Base-by-base conservation (phyloP, 2,113 vertebrate species). In the Larimichthys crocea region DNA sequence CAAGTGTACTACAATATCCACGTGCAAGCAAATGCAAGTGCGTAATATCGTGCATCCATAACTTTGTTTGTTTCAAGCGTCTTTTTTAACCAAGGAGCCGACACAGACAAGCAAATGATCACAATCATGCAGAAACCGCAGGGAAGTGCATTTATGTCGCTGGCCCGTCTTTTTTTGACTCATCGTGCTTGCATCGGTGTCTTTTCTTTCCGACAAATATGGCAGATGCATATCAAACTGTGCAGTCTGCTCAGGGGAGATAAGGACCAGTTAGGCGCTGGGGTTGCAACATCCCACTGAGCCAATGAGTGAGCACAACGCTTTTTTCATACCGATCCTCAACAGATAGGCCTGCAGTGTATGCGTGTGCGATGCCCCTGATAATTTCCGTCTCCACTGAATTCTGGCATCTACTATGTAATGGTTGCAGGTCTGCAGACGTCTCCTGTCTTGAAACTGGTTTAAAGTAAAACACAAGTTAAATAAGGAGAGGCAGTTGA, bases 181-280 rank as follows among this genome's bases (percentile, higher is more conserved):
- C 91, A 94, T 94, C 84, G 67, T 78, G 81, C 87, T 89, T 88
- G 87, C 92, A 82, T 88, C 81, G 83, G 91, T 93, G 92, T 93
- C 89, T 95, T 92, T 94, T 93, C 93, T 95, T 93, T 94, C 92
- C 86, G 89, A 95, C 93, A 92, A 92, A 94, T 94, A 94, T 94
- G 93, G 93, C 93, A 95, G 95, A 96, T 95, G 91, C 92, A 93
- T 96, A 96, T 95, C 95, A 94, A 86, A 78, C 90, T 86, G 83
- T 89, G 92, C 92, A 92, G 94, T 91, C 94, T 95, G 94, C 92
- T 94, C 82, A 72, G 72, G 79, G 80, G 83, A 94, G 95, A 96
- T 96, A 96, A 95, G 94, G 84, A 87, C 91, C 86, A 85, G 91
- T 93, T 88, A 91, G 94, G 93, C 94, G 91, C 94, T 92, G 84